Conservation (phyloP, 2,113 vertebrate genomes). For the Labrus mixtus region DNA sequence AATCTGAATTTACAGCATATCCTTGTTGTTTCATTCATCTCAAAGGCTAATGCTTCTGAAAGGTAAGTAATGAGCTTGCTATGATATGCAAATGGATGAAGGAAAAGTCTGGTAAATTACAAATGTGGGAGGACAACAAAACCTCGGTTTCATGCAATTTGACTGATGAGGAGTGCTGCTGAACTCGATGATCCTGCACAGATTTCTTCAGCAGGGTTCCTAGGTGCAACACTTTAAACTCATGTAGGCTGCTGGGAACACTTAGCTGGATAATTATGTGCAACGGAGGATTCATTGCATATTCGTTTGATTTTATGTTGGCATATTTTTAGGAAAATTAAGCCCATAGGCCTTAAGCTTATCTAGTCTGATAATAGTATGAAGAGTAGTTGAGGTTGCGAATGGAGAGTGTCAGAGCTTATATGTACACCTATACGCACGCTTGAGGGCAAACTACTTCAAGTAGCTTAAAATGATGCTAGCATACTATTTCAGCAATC, state of each 20-base stretch:
- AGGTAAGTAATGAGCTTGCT: conserved; percentile 70
- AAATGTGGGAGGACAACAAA: conserved; percentile 73
- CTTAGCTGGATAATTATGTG: neutral
- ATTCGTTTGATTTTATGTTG: neutral
- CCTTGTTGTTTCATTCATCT: conserved; percentile 60
- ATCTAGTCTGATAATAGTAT: neutral
- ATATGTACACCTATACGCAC: too few relatives aligned
- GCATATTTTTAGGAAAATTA: neutral
- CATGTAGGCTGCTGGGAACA: conserved; percentile 8
- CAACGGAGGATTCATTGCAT: neutral
- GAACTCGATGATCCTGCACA: conserved; percentile 60
- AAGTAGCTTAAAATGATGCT: too few relatives aligned
- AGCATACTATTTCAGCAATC: too few relatives aligned
- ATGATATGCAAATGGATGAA: conserved; percentile 63
- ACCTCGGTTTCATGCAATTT: conserved; percentile 58
- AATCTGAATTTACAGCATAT: conserved; percentile 38
- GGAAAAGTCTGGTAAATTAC: conserved; percentile 64
- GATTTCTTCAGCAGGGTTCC: conserved; percentile 39
- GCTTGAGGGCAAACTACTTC: too few relatives aligned
- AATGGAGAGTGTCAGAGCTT: too few relatives aligned
- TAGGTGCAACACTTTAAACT: conserved; percentile 1
- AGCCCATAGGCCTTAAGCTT: neutral
- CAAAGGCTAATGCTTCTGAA: conserved; percentile 54
- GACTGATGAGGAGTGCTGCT: conserved; percentile 67
- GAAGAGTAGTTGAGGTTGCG: neutral